Evolutionary conservation across 1,140 invertebrate genomes (phyloP).

Genomic region (Caenorhabditis briggsae): DNA sequence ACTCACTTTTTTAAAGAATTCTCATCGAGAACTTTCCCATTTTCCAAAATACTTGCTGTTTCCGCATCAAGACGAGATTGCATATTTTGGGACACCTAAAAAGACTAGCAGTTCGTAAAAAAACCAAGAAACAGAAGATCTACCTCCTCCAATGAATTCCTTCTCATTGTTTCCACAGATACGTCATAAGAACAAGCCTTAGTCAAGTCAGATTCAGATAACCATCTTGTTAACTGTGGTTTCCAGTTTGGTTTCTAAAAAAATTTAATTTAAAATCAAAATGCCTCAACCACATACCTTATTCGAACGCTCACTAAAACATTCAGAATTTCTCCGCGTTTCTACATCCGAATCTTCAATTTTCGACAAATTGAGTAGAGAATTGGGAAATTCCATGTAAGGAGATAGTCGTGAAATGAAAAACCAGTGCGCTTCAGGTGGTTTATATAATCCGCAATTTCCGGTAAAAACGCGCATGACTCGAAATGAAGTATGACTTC

Average conservation of each 20-base stretch:
- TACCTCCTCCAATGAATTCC: slow-evolving; percentile 42
- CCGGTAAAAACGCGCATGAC: neutral
- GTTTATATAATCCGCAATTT: neutral
- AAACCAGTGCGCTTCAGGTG: neutral
- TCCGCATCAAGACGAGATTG: slow-evolving; percentile 15
- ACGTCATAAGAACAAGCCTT: slow-evolving; percentile 14
- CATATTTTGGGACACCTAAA: slow-evolving; percentile 19
- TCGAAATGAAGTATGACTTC: no score
- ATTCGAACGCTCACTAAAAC: slow-evolving; percentile 8
- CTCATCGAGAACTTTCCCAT: slow-evolving; percentile 9
- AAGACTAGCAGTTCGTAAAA: neutral
- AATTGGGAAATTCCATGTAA: neutral
- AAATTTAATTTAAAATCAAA: no score
- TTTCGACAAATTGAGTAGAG: neutral
- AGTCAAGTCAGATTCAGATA: slow-evolving; percentile 19
- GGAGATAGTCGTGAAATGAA: neutral
- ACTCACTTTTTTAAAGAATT: slow-evolving; percentile 31
- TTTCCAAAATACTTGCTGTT: slow-evolving; percentile 11
- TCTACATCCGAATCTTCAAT: slow-evolving; percentile 12
- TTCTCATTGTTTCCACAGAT: slow-evolving; percentile 7
- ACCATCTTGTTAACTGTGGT: neutral
- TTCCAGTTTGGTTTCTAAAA: neutral
- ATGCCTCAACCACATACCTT: no score
- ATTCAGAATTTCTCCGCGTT: neutral
- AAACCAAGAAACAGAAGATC: no score